Conservation (phyloP, 2,797 vertebrate species). For the Coregonus suidteri region DNA sequence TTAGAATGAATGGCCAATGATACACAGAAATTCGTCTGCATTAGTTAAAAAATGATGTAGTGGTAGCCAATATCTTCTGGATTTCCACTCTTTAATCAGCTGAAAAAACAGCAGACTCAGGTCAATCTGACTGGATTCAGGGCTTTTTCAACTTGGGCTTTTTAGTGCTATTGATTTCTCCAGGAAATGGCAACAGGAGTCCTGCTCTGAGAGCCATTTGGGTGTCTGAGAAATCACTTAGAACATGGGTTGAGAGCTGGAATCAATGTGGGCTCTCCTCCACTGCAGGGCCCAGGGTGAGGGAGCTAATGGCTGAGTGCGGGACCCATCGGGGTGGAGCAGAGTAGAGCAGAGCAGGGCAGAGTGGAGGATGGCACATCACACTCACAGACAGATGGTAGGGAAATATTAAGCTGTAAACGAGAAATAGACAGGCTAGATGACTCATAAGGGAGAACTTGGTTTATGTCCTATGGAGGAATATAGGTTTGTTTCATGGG, state of each 20-base stretch:
- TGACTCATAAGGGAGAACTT: not conserved
- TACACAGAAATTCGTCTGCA: not conserved
- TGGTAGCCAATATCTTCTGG: not conserved
- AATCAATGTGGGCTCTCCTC: conserved; percentile 75
- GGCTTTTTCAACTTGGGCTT: conserved; percentile 64
- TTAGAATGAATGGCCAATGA: conserved; percentile 2
- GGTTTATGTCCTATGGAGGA: conserved; percentile 4
- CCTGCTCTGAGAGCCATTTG: conserved; percentile 84
- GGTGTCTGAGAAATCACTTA: conserved; percentile 84
- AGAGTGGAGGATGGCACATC: conserved; percentile 16
- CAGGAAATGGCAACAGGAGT: conserved; percentile 82
- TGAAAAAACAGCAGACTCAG: conserved; percentile 17
- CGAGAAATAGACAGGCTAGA: not conserved
- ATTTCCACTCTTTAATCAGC: not conserved
- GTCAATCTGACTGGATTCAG: conserved; percentile 48
- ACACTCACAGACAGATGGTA: conserved; percentile 37
- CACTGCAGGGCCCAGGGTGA: conserved; percentile 66
- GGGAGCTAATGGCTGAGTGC: conserved; percentile 72
- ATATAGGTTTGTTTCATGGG: not conserved
- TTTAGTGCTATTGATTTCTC: conserved; percentile 85
- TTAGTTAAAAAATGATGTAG: not conserved
- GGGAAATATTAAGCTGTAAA: conserved; percentile 12
- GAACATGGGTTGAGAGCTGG: conserved; percentile 74
- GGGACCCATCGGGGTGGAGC: conserved; percentile 62
- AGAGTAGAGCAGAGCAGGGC: conserved; percentile 21